Evolutionary conservation across 2,797 vertebrate species (phyloP), one percentile per base, ranked within the genome.

Genomic region (Pangasius larnaudii): DNA sequence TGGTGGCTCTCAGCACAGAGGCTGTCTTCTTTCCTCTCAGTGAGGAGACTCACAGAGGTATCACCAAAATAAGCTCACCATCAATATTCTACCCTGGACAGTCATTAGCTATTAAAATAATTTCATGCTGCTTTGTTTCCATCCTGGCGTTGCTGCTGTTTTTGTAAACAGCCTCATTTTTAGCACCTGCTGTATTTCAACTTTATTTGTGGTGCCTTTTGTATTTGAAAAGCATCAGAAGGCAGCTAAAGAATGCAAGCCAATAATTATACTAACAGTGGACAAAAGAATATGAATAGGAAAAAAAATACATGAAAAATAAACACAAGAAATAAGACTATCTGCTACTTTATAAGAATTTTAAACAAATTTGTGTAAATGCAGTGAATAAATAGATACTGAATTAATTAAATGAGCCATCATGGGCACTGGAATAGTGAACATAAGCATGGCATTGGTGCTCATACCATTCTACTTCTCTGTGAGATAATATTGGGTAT

Each of bases 1-100:
- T 95, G 77, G 96, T 96, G 90, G 90, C 96, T 18, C 93, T 96
- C 1, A 95, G 78, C 4, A 72, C 86, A 0, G 93, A 94, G 81
- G 94, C 91, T 0, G 94, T 96, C 9, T 97, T 97, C 92, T 97
- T 97, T 91, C 96, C 96, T 5, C 90, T 96, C 88, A 94, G 93
- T 51, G 93, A 96, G 81, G 69, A 58, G 65, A 67, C 89, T 13
- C 86, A 92, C 10, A 91, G 90, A 87, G 92, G 93, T 95, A 93
- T 46, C n/a, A 63, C 58, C 33, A 67, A 53, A 75, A 85, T 36
- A 24, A 33, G 53, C 77, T 58, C 53, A 24, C 18, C 30, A 24
- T 58, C 24, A 18, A 5, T n/a, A 82, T 61, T 81, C 56, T 27
- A 27, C 39, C 19, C 33, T 67, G 27, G 18, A 27, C 22, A 65